Conservation (phyloP, 2,888 invertebrate species). For the Silvanus unidentatus region DNA sequence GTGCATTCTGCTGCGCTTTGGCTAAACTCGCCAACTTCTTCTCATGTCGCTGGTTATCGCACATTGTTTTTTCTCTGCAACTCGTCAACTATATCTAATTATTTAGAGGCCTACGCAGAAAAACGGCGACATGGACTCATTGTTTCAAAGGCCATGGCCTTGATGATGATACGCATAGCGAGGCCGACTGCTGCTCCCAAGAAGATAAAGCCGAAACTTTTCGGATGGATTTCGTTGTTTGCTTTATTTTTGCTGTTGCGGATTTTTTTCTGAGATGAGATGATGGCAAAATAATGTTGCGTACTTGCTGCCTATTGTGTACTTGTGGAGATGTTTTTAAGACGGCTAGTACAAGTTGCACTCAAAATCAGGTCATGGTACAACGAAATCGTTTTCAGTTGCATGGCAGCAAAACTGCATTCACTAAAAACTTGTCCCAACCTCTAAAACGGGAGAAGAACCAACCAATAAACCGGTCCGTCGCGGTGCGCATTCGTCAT, state of each 20-base stretch:
- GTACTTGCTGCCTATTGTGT: neutral
- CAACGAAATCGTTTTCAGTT: conserved; percentile 45
- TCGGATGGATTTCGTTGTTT: conserved; percentile 21
- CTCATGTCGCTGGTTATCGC: no score
- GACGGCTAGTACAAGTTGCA: conserved; percentile 39
- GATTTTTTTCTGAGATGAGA: conserved; percentile 1
- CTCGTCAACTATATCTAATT: no score
- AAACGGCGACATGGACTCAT: neutral
- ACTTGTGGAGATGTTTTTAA: conserved; percentile 34
- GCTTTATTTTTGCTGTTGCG: no score
- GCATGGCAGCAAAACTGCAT: conserved; percentile 42
- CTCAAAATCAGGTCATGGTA: conserved; percentile 46
- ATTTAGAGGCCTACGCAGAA: neutral
- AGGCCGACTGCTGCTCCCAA: conserved; percentile 17
- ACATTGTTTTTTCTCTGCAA: no score
- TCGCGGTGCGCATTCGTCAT: conserved; percentile 37
- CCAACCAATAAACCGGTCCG: conserved; percentile 42
- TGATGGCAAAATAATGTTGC: conserved; percentile 1
- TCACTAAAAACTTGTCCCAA: conserved; percentile 45
- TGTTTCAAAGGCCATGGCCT: conserved; percentile 29
- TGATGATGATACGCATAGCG: conserved; percentile 22
- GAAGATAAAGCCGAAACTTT: conserved; percentile 14
- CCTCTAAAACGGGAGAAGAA: conserved; percentile 41
- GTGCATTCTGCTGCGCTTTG: no score
- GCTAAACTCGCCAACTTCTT: no score